A percentile compares a stretch with the other conserved stretches of the same genome.
Evolutionary conservation across 2,113 vertebrate genomes (phyloP).

Genomic region (Pangasianodon hypophthalmus): DNA sequence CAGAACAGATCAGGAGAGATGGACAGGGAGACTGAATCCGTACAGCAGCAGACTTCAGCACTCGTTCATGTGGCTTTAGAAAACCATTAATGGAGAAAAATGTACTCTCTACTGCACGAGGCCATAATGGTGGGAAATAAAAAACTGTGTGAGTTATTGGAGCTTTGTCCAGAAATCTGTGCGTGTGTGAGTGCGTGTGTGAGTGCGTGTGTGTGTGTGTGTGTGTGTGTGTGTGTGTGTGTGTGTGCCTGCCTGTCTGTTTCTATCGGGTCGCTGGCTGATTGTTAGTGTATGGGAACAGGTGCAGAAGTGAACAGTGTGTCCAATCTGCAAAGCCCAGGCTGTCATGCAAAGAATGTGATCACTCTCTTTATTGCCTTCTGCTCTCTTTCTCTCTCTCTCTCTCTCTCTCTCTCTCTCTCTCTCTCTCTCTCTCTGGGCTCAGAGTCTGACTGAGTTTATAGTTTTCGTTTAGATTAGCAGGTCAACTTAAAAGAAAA

Average conservation of each 20-base stretch:
- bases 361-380: slow-evolving; percentile 74
- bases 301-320: slow-evolving; percentile 72
- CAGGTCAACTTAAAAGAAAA: not conserved
- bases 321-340: slow-evolving; percentile 77
- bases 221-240: slow-evolving; percentile 14
- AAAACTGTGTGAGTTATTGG: not conserved
- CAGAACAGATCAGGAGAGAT: not conserved
- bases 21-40: not conserved
- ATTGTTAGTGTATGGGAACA: slow-evolving; percentile 62
- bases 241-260: slow-evolving; percentile 31
- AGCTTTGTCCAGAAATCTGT: slow-evolving; percentile 29
- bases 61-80: not conserved
- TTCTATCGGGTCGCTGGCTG: slow-evolving; percentile 34
- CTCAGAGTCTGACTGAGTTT: not conserved
- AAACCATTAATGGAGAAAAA: slow-evolving; percentile 3
- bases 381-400: slow-evolving; percentile 57
- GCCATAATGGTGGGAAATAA: not conserved
- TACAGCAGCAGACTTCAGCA: not conserved
- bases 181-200: too few relatives aligned
- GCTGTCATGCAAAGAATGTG: slow-evolving; percentile 76
- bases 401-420: slow-evolving; percentile 12
- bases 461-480: not conserved
- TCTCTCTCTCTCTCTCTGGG: slow-evolving; percentile 2
- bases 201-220: slow-evolving; percentile 25
- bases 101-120: not conserved